A percentile compares a stretch with the other conserved stretches of the same genome.
phyloP scores from a whole-genome alignment of 2,888 invertebrate species.

The Caenorhabditis sp. region DNA sequence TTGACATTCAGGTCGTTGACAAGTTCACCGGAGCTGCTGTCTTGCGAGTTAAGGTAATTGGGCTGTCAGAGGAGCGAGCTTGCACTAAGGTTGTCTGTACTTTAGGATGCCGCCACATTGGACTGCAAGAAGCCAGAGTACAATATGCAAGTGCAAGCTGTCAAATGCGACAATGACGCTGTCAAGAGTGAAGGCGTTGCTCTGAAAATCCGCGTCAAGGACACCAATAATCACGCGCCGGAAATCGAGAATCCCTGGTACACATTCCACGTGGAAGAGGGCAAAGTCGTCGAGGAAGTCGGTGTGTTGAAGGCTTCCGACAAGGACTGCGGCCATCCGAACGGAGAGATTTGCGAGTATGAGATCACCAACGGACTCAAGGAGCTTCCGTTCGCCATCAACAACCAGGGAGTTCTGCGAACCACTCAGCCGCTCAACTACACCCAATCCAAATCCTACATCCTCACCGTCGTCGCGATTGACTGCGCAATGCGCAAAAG shows the following conservation, averaged over 20 bases:
- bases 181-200: constrained; percentile 72
- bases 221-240: constrained; percentile 96
- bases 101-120: constrained; percentile 70
- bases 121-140: constrained; percentile 78
- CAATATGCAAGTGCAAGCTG: constrained; percentile 75
- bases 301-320: constrained; percentile 94
- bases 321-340: constrained; percentile 95
- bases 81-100: too few species aligned
- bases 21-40: constrained; percentile 78
- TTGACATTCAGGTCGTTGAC: constrained; percentile 78
- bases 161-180: constrained; percentile 78
- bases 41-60: constrained; percentile 73
- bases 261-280: constrained; percentile 92
- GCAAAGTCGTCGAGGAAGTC: constrained; percentile 90
- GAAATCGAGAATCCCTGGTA: constrained; percentile 94
- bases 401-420: constrained; percentile 86
- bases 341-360: constrained; percentile 97
- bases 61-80: too few species aligned
- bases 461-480: constrained; percentile 95
- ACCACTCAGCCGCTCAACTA: constrained; percentile 96
- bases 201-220: constrained; percentile 89
- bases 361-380: constrained; percentile 89
- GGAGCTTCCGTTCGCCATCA: constrained; percentile 81
- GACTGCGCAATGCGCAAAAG: constrained; percentile 94
- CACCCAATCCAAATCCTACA: constrained; percentile 95